Evolutionary conservation across 2,113 vertebrate species (phyloP).

Genomic region (Paracanthobrama guichenoti): DNA sequence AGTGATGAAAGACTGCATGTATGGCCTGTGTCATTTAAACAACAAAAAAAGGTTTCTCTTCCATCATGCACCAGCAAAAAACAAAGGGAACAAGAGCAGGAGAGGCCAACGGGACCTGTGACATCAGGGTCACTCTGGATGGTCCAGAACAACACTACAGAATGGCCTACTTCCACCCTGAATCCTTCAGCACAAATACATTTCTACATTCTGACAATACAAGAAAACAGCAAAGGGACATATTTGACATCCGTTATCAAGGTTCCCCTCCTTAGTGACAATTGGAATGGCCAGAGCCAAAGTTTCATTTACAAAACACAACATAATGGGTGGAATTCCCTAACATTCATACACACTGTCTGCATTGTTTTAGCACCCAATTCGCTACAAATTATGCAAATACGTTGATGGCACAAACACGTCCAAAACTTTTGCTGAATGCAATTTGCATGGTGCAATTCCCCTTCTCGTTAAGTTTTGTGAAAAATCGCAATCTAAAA

Average conservation of each 20-base stretch:
- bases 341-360: neutral
- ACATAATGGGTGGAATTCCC: neutral
- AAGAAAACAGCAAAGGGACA: conserved; percentile 20
- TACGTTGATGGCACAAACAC: neutral
- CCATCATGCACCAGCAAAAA: neutral
- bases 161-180: conserved; percentile 28
- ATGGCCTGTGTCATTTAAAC: neutral
- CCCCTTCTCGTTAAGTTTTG: neutral
- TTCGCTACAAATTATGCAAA: conserved; percentile 12
- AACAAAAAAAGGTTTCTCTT: neutral
- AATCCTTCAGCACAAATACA: neutral
- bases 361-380: neutral
- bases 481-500: neutral
- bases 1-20: conserved; percentile 20
- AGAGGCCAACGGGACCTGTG: neutral
- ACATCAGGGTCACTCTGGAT: conserved; percentile 20
- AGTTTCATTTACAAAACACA: neutral
- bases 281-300: neutral
- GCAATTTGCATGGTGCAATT: conserved; percentile 11
- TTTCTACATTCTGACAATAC: neutral
- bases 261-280: neutral
- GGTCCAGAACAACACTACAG: conserved; percentile 11
- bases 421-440: conserved; percentile 1
- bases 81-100: neutral
- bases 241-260: conserved; percentile 17